phyloP scores from a whole-genome alignment of 2,888 invertebrate genomes.

The Monoplex corrugatus region DNA sequence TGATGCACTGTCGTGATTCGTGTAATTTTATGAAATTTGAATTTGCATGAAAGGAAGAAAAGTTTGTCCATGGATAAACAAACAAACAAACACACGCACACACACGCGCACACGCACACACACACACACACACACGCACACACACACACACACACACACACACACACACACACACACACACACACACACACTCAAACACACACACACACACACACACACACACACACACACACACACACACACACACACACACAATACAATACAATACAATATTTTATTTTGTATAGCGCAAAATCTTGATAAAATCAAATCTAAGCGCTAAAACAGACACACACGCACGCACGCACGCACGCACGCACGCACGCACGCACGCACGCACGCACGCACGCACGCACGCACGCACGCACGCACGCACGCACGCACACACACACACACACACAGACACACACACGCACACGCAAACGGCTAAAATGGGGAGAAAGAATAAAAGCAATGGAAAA shows the following conservation, averaged over 20 bases:
- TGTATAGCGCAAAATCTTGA: no score
- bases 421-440: not conserved
- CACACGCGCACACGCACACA: not conserved
- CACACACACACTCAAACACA: slow-evolving; percentile 23
- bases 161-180: not conserved
- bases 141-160: not conserved
- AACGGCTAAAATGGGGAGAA: no score
- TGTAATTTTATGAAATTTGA: no score
- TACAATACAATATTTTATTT: no score
- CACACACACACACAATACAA: not conserved
- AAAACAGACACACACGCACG: not conserved
- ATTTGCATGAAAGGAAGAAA: no score
- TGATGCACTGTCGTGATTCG: no score
- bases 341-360: not conserved
- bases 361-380: slow-evolving; percentile 22
- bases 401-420: not conserved
- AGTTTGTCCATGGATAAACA: not conserved
- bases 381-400: not conserved
- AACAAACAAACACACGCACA: slow-evolving; percentile 8
- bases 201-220: not conserved
- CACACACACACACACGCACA: not conserved
- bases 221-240: not conserved
- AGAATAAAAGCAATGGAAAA: no score
- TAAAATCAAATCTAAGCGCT: no score
- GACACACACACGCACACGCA: not conserved